Conservation (phyloP, 2,113 vertebrate genomes). For the Thinocorus orbignyianus region DNA sequence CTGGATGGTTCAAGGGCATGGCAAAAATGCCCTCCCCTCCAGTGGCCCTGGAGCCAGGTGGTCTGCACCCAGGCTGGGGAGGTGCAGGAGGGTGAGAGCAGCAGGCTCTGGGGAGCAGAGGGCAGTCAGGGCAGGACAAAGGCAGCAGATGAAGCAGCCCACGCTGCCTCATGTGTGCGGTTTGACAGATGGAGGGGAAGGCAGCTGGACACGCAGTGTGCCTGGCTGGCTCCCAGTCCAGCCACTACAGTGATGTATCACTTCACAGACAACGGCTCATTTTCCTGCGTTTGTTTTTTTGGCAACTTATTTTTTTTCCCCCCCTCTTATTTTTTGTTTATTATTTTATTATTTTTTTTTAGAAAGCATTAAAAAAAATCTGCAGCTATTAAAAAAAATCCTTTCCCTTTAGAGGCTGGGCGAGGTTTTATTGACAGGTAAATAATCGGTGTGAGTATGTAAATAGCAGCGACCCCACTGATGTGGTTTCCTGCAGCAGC, state of each 20-base stretch:
- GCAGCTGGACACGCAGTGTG: background rate
- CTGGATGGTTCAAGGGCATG: background rate
- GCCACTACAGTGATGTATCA: background rate
- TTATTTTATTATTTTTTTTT: background rate
- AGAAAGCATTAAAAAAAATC: constrained; percentile 70
- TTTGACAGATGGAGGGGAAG: background rate
- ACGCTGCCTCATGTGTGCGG: background rate
- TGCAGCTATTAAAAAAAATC: constrained; percentile 66
- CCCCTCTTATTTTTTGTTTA: background rate
- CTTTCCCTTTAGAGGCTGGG: constrained; percentile 46
- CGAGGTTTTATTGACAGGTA: constrained; percentile 62
- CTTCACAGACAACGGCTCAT: constrained; percentile 7
- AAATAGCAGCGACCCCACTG: constrained; percentile 57
- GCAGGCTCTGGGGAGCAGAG: background rate
- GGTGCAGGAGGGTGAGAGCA: background rate
- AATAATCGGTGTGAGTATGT: constrained; percentile 15
- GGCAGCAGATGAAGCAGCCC: background rate
- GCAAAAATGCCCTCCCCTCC: accelerated
- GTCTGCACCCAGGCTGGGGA: background rate
- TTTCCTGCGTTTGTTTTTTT: constrained; percentile 23
- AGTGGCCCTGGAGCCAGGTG: background rate
- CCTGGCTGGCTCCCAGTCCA: background rate
- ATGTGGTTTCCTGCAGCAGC: background rate
- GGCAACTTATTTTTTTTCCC: constrained; percentile 31
- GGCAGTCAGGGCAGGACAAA: background rate